Base-by-base conservation (phyloP, 2,797 vertebrate genomes). In the Cottoperca gobio region DNA sequence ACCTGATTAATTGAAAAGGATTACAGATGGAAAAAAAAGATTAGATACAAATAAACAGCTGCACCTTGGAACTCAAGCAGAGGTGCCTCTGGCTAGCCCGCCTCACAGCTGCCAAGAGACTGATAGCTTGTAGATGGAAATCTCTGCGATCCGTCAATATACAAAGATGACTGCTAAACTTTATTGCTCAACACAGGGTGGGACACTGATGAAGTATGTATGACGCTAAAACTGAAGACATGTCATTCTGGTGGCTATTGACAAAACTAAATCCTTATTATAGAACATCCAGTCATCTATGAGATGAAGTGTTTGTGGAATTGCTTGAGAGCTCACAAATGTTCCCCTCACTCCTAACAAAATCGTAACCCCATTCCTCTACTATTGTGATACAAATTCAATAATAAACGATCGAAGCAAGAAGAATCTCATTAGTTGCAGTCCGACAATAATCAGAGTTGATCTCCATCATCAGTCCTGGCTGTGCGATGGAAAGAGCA, bases 91-190 rank as follows among this genome's bases (percentile, higher is more conserved):
- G 72, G 73, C 19, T 5, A 31, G 40, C 57, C 33, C 0, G 11
- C 49, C 43, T 42, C 40, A 21, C 8, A 53, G 42, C 70, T 86
- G 57, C 37, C 69, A 79, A 81, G n/a, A 66, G 9, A 53, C 37
- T 45, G 37, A 73, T 16, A 6, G 54, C 26, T 61, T 2, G 1
- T 2, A 46, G 57, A 72, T 79, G 61, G 16, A 72, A 84, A 79
- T 83, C 70, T 68, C 45, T 55, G 26, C 21, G 40, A 58, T 61
- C 46, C 68, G 74, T 82, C 65, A 74, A 67, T 73, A 70, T 16
- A 49, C 33, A 5, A 63, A 66, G 52, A 81, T 24, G 7, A 46
- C 48, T 26, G 55, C 31, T 35, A 78, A 78, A 88, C 72, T 42
- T 62, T 54, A 66, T 42, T 9, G 16, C 73, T 48, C 68, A 8